Percentiles rank a stretch among this genome's conserved stretches.
These are phyloP conservation scores for Dioctria rufipes DNA, from an alignment of 2,888 invertebrate genomes.

Conservation along the genomic window DNA sequence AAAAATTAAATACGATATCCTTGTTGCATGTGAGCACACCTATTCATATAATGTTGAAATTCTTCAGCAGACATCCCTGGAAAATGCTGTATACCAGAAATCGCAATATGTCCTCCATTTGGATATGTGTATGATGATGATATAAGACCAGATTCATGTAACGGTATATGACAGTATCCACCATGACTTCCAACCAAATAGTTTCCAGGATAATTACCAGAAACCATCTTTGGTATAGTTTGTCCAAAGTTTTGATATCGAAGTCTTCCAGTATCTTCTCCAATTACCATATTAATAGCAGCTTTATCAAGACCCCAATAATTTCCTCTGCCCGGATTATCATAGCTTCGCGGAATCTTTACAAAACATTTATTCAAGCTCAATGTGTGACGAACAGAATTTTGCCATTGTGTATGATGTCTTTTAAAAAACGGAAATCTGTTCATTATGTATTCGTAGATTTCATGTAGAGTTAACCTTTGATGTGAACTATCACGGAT, in stretches of 20 bases:
- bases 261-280: slow-evolving; percentile 87
- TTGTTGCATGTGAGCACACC: no score
- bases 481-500: slow-evolving; percentile 93
- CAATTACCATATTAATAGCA: slow-evolving; percentile 96
- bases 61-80: no score
- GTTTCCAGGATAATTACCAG: slow-evolving; percentile 72
- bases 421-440: slow-evolving; percentile 97
- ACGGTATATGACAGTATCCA: no score
- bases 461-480: slow-evolving; percentile 91
- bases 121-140: no score
- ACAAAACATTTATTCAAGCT: slow-evolving; percentile 95
- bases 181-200: no score
- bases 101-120: no score
- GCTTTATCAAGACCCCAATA: slow-evolving; percentile 99
- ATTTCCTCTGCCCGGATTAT: slow-evolving; percentile 98
- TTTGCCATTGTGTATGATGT: slow-evolving; percentile 98
- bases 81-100: no score
- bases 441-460: slow-evolving; percentile 97
- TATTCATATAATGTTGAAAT: no score
- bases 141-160: no score
- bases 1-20: no score
- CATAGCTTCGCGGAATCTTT: slow-evolving; percentile 94
- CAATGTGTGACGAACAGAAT: slow-evolving; percentile 77
- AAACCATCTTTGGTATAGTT: no score
- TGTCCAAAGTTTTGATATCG: slow-evolving; percentile 80